These are phyloP conservation scores for Mantis religiosa DNA, from an alignment of 2,888 invertebrate species.

Conservation along the genomic window DNA sequence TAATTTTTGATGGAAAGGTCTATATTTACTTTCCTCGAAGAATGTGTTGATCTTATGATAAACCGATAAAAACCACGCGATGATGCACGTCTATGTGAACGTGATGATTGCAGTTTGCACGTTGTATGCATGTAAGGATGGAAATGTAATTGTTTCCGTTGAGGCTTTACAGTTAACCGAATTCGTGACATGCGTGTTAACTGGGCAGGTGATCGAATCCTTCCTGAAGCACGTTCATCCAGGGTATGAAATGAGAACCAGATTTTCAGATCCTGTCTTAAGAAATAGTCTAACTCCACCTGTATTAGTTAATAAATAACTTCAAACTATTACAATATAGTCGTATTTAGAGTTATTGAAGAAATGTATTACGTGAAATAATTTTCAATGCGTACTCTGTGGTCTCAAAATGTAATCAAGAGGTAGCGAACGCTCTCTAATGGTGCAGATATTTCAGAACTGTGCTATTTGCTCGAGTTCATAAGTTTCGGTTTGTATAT, in stretches of 20 bases:
- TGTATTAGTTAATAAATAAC: no score
- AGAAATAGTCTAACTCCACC: not conserved
- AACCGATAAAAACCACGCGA: not conserved
- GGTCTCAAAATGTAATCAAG: no score
- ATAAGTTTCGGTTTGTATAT: no score
- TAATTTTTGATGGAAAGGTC: not conserved
- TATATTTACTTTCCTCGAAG: not conserved
- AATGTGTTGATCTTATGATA: not conserved
- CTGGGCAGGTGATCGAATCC: not conserved
- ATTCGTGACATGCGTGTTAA: not conserved
- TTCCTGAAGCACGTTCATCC: not conserved
- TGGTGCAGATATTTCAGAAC: no score
- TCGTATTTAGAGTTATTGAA: no score
- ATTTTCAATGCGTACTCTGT: no score
- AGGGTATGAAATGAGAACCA: not conserved
- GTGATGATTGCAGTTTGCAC: not conserved
- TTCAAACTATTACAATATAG: no score
- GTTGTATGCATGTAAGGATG: not conserved
- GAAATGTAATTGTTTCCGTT: not conserved
- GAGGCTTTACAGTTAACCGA: not conserved
- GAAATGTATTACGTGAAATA: no score
- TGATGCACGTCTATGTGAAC: not conserved
- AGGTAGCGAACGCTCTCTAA: no score
- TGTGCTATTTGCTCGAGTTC: no score
- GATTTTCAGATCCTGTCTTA: not conserved